These are phyloP conservation scores for Dione vanillae DNA, from an alignment of 2,888 invertebrate species.

Conservation along the genomic window DNA sequence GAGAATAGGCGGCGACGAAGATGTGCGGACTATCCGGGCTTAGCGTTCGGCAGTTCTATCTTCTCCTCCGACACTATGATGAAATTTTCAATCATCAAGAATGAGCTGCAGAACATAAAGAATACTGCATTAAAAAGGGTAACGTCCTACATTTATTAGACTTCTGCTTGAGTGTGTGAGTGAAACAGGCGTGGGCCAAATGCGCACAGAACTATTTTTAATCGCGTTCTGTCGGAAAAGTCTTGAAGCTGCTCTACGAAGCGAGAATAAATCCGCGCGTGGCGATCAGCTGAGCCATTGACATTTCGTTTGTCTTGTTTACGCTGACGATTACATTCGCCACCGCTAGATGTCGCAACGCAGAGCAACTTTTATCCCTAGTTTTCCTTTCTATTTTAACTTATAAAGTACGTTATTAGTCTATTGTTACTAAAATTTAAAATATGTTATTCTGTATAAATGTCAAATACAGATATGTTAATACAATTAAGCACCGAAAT, in stretches of 20 bases:
- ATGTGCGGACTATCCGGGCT: constrained; percentile 96
- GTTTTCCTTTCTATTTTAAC: neutral
- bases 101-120: constrained; percentile 98
- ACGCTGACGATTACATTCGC: constrained; percentile 61
- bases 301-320: constrained; percentile 79
- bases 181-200: constrained; percentile 72
- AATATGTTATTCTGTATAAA: no score
- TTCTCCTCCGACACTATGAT: constrained; percentile 98
- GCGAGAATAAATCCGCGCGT: constrained; percentile 63
- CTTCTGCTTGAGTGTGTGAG: constrained; percentile 65
- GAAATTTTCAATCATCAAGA: constrained; percentile 98
- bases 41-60: constrained; percentile 95
- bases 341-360: constrained; percentile 72
- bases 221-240: constrained; percentile 66
- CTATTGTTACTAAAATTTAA: no score
- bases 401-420: neutral
- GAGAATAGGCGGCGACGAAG: constrained; percentile 90
- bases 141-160: constrained; percentile 84
- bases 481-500: neutral
- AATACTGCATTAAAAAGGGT: constrained; percentile 98
- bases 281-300: constrained; percentile 81
- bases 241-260: constrained; percentile 61
- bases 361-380: constrained; percentile 13
- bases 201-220: constrained; percentile 81
- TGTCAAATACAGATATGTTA: neutral